Conservation (phyloP, 1,140 invertebrate species). For the Trachymyrmex septentrionalis region DNA sequence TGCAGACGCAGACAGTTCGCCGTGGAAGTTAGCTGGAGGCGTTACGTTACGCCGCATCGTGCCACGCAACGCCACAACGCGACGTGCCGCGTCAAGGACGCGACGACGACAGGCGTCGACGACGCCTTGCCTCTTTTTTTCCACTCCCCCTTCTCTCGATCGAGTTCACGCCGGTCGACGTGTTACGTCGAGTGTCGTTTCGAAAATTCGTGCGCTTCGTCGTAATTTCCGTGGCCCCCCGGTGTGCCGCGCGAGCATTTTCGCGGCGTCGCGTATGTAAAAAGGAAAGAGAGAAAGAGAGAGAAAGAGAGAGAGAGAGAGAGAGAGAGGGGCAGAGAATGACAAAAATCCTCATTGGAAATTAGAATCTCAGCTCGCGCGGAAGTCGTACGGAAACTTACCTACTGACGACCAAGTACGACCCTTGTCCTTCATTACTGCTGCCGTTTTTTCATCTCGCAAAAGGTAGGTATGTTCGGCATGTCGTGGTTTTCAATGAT, state of each 20-base stretch:
- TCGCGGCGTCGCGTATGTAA: background rate
- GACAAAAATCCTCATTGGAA: constrained; percentile 8
- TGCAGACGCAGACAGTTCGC: constrained; percentile 21
- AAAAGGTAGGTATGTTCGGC: constrained; percentile 63
- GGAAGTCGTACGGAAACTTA: constrained; percentile 67
- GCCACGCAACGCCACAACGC: constrained; percentile 1
- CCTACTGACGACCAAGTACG: constrained; percentile 57
- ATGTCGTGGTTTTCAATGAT: background rate
- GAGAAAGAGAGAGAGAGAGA: background rate
- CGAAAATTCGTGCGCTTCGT: background rate
- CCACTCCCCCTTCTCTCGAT: background rate
- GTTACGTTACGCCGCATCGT: background rate
- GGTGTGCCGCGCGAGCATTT: constrained; percentile 1
- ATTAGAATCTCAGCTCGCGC: constrained; percentile 48
- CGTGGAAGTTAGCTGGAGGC: constrained; percentile 49
- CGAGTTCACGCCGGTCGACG: constrained; percentile 9
- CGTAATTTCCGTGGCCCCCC: background rate
- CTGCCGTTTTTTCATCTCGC: constrained; percentile 65
- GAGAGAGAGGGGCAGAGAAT: background rate
- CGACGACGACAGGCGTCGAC: constrained; percentile 49
- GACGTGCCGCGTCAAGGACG: constrained; percentile 44
- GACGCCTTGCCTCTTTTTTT: background rate
- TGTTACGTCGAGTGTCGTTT: background rate
- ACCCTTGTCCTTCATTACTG: constrained; percentile 43
- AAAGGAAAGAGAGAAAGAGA: background rate